A percentile compares a stretch with the other conserved stretches of the same genome.
These are phyloP conservation scores for Remorina albescens DNA, from an alignment of 2,797 vertebrate species.

Conservation along the genomic window DNA sequence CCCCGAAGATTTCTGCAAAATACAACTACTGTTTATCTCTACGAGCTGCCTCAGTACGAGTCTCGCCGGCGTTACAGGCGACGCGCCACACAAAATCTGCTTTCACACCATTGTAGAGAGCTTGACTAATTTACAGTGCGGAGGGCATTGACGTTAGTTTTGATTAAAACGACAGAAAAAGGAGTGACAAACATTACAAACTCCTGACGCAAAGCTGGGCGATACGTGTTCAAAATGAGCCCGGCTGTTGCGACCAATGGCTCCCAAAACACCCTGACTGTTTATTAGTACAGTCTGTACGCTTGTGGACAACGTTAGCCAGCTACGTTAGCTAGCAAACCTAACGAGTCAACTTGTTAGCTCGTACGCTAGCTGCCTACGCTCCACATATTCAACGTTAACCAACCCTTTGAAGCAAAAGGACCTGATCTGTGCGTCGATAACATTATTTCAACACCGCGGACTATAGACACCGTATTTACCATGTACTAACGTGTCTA, in stretches of 20 bases:
- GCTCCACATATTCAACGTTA: conserved; percentile 58
- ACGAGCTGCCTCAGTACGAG: conserved; percentile 46
- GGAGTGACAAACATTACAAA: conserved; percentile 1
- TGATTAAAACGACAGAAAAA: conserved; percentile 38
- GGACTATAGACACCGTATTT: conserved; percentile 34
- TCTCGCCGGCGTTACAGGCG: conserved; percentile 19
- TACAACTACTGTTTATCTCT: conserved; percentile 17
- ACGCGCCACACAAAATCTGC: conserved; percentile 38
- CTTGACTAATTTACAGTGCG: conserved; percentile 46
- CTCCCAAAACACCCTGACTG: conserved; percentile 36
- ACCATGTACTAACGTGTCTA: conserved; percentile 10
- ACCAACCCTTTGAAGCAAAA: conserved; percentile 32
- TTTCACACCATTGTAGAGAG: conserved; percentile 51
- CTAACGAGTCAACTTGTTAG: conserved; percentile 69
- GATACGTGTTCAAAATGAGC: conserved; percentile 5
- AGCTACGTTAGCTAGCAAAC: conserved; percentile 52
- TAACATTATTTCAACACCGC: conserved; percentile 60
- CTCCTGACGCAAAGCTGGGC: not conserved
- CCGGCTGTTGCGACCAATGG: not conserved
- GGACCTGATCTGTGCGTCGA: conserved; percentile 28
- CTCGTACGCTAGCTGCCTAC: conserved; percentile 72
- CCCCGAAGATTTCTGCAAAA: not conserved
- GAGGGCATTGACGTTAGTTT: conserved; percentile 37
- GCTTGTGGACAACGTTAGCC: conserved; percentile 66
- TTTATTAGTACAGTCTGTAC: conserved; percentile 73